Evolutionary conservation across 2,888 invertebrate species (phyloP).

Genomic region (Tachystola acroxantha): DNA sequence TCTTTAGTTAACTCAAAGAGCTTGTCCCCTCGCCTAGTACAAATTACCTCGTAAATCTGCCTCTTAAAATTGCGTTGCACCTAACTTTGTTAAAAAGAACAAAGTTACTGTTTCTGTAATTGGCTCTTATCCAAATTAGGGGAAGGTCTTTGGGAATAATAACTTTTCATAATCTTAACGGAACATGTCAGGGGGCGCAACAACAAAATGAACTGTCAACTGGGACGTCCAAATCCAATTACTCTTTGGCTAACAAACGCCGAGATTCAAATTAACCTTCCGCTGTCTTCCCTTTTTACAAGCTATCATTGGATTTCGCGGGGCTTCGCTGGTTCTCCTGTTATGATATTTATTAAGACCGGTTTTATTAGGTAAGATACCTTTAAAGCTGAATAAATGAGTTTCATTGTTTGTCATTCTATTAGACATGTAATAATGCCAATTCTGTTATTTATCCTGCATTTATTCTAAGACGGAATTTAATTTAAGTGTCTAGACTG

Average conservation of each 20-base stretch:
- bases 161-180: constrained; percentile 70
- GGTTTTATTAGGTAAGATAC: no score
- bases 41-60: constrained; percentile 59
- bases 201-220: constrained; percentile 75
- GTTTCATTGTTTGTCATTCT: no score
- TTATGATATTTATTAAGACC: constrained; percentile 51
- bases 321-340: constrained; percentile 34
- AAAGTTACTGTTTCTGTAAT: constrained; percentile 52
- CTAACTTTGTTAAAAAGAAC: constrained; percentile 44
- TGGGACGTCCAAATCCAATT: constrained; percentile 71
- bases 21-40: constrained; percentile 27
- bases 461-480: no score
- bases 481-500: no score
- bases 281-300: constrained; percentile 52
- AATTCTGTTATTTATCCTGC: no score
- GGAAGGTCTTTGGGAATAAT: constrained; percentile 47
- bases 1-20: constrained; percentile 36
- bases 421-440: no score
- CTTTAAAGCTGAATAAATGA: no score
- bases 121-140: constrained; percentile 65
- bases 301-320: constrained; percentile 40
- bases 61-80: constrained; percentile 50
- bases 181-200: constrained; percentile 63
- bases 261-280: constrained; percentile 67
- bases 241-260: constrained; percentile 62